phyloP scores from a whole-genome alignment of 2,888 invertebrate genomes.

The Tetragonisca angustula region DNA sequence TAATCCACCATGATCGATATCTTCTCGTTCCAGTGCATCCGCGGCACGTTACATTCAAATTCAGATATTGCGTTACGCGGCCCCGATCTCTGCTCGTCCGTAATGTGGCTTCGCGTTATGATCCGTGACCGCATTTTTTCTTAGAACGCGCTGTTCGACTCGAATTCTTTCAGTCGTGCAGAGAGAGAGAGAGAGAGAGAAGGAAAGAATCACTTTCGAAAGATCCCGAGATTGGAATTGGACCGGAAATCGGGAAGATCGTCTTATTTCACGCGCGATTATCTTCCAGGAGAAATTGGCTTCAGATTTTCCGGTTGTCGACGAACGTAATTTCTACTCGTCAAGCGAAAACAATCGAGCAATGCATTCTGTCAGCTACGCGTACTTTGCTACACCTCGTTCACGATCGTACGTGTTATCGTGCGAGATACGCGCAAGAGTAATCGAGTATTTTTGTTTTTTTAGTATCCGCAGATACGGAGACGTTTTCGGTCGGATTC shows the following conservation, averaged over 20 bases:
- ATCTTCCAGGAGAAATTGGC: conserved; percentile 15
- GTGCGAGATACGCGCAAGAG: background rate
- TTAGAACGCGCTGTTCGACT: conserved; percentile 39
- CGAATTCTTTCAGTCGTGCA: conserved; percentile 52
- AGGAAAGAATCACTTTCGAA: conserved; percentile 61
- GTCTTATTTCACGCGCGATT: conserved; percentile 55
- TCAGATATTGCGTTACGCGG: conserved; percentile 67
- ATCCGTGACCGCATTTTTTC: conserved; percentile 74
- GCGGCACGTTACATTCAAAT: conserved; percentile 65
- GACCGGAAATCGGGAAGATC: conserved; percentile 65
- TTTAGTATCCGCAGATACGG: no score
- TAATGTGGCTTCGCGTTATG: conserved; percentile 71
- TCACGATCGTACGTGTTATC: background rate
- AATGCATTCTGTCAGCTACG: background rate
- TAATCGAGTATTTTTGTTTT: background rate
- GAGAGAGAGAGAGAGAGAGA: background rate
- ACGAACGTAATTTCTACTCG: background rate
- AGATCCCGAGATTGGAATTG: conserved; percentile 59
- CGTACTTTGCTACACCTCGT: background rate
- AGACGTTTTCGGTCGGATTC: background rate
- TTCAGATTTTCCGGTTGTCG: background rate
- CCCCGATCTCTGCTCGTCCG: conserved; percentile 74
- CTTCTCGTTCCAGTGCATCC: conserved; percentile 45
- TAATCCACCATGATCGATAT: conserved; percentile 37
- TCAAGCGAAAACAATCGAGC: background rate